Evolutionary conservation across 1,140 invertebrate genomes (phyloP), one percentile per base, ranked within the genome.

Genomic region (Procambarus clarkii): DNA sequence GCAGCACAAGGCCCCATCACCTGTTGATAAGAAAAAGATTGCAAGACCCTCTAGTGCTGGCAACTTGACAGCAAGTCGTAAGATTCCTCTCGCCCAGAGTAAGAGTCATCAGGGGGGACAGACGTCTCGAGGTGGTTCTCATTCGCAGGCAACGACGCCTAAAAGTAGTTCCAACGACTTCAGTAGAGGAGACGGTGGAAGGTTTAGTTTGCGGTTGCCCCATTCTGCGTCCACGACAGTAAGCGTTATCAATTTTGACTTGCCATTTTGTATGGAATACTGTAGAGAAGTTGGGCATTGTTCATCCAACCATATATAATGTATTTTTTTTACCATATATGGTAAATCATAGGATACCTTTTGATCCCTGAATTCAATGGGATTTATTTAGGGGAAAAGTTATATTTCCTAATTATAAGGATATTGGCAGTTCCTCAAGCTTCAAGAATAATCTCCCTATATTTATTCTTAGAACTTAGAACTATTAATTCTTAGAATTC

Each of bases 161-260:
- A 93, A 92, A 44, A 89, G 74, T 79, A 83, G 93, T 24, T 77
- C 92, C n/a, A 90, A 91, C 50, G 90, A 92, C 45, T 96, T 96
- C 93, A 95, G 95, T 5, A 94, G 96, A 87, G 95, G 95, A 71
- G 96, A 97, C 94, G 95, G 95, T 92, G 96, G 96, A n/a, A 94
- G 96, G 92, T 96, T 96, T 93, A 97, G 96, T 94, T 95, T 96
- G 93, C 94, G 96, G 93, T 93, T 94, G 9, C 93, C 94, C 13
- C 94, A 95, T 91, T 86, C 90, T 18, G 94, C 94, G 3, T 74
- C 90, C 34, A 78, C 93, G 82, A 84, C 82, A 90, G 91, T 90
- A 76, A 81, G 82, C 82, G 24, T 18, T 18, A 13, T 9, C 8
- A 54, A 54, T 54, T 2, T 54, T 54, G 13, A 54, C 8, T 54